Conservation (phyloP, 2,797 vertebrate species). For the Antennarius maculatus region DNA sequence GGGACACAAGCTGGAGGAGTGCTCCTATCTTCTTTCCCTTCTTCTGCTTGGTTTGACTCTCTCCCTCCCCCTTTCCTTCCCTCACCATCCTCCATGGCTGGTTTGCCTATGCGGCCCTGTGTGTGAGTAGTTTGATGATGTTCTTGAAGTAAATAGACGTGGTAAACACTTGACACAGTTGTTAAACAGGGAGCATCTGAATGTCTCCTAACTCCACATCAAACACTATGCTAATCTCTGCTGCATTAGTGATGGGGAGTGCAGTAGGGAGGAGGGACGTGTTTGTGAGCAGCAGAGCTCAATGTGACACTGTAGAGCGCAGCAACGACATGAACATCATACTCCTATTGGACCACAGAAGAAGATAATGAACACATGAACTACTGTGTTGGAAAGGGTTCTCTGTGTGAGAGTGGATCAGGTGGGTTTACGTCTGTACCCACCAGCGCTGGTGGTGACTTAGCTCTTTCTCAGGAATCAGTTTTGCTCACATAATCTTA, state of each 20-base stretch:
- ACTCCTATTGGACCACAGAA: slow-evolving; percentile 35
- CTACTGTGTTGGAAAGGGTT: slow-evolving; percentile 47
- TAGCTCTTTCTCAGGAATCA: slow-evolving; percentile 19
- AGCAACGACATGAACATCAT: slow-evolving; percentile 20
- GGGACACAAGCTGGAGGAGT: slow-evolving; percentile 13
- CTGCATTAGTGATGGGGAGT: slow-evolving; percentile 77
- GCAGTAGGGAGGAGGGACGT: slow-evolving; percentile 55
- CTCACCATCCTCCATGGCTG: slow-evolving; percentile 53
- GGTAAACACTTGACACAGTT: slow-evolving; percentile 83
- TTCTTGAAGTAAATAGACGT: slow-evolving; percentile 81
- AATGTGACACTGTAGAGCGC: slow-evolving; percentile 41
- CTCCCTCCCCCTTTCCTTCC: slow-evolving; percentile 35
- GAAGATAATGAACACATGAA: slow-evolving; percentile 59
- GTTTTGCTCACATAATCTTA: slow-evolving; percentile 12
- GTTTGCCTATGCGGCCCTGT: slow-evolving; percentile 50
- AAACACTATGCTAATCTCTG: slow-evolving; percentile 84
- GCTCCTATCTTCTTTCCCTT: slow-evolving; percentile 58
- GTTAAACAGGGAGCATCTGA: slow-evolving; percentile 80
- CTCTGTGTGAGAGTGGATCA: slow-evolving; percentile 33
- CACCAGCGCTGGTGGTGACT: slow-evolving; percentile 10
- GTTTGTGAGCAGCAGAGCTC: slow-evolving; percentile 49
- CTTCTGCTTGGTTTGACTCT: slow-evolving; percentile 37
- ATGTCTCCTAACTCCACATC: slow-evolving; percentile 84
- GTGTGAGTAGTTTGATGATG: slow-evolving; percentile 80
- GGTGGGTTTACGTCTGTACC: slow-evolving; percentile 3